Conservation (phyloP, 2,113 vertebrate species). For the Dromaius novaehollandiae region DNA sequence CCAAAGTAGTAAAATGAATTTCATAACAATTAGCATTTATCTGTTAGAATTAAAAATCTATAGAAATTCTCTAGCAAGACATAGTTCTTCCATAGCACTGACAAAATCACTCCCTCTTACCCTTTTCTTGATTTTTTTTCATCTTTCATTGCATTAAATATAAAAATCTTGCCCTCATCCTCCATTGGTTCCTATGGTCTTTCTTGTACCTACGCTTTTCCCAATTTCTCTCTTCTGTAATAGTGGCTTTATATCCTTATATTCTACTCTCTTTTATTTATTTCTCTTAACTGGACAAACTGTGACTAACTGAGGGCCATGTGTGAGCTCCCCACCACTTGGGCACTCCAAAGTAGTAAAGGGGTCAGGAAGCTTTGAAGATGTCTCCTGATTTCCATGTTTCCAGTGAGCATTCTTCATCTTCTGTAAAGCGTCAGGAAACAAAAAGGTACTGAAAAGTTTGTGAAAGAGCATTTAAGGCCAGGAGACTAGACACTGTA, state of each 20-base stretch:
- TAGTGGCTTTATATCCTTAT: neutral
- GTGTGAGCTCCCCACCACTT: neutral
- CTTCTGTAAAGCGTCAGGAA: neutral
- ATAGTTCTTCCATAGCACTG: neutral
- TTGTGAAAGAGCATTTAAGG: neutral
- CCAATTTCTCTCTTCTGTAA: neutral
- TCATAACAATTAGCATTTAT: neutral
- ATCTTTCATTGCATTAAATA: neutral
- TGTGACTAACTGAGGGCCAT: neutral
- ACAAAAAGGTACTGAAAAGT: constrained; percentile 13
- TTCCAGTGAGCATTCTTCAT: neutral
- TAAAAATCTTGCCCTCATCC: neutral
- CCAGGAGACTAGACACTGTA: neutral
- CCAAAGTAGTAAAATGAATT: neutral
- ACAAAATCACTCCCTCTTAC: neutral
- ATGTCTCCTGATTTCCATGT: neutral
- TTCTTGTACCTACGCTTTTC: neutral
- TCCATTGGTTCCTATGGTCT: neutral
- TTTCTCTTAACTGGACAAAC: neutral
- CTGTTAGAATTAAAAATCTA: neutral
- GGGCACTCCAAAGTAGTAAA: neutral
- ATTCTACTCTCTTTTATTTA: neutral
- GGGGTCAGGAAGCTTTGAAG: neutral
- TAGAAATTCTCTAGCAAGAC: neutral
- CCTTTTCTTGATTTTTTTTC: neutral